These are phyloP conservation scores for Podabrus alpinus DNA, from an alignment of 2,888 invertebrate species.

Conservation along the genomic window DNA sequence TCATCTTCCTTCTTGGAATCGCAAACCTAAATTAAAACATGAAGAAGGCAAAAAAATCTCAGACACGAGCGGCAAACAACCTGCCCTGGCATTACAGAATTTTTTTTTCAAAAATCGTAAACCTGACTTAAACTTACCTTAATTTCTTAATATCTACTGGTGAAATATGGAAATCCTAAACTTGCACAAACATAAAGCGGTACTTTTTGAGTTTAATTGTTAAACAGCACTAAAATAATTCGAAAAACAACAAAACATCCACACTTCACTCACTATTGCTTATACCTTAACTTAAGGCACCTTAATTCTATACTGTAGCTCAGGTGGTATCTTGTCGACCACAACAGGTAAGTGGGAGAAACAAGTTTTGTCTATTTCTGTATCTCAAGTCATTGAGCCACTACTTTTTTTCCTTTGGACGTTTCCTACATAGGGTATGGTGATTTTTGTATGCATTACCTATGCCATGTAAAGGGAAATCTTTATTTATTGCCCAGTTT, in stretches of 20 bases:
- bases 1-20: background rate
- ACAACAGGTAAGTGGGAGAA: slow-evolving; percentile 48
- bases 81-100: background rate
- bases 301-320: slow-evolving; percentile 31
- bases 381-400: slow-evolving; percentile 27
- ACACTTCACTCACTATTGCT: slow-evolving; percentile 27
- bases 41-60: background rate
- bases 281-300: slow-evolving; percentile 33
- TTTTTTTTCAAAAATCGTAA: background rate
- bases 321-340: slow-evolving; percentile 42
- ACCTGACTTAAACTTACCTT: background rate
- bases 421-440: slow-evolving; percentile 21
- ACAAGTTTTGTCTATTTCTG: slow-evolving; percentile 50
- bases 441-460: background rate
- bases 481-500: background rate
- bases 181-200: background rate
- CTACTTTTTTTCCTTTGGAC: slow-evolving; percentile 30
- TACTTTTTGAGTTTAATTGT: background rate
- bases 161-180: background rate
- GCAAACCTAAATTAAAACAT: background rate
- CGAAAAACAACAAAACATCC: slow-evolving; percentile 6
- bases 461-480: background rate
- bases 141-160: background rate
- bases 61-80: background rate
- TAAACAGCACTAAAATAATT: background rate